Evolutionary conservation across 2,888 invertebrate genomes (phyloP), one percentile per base, ranked within the genome.

Genomic region (Siphonodentalium dalli): DNA sequence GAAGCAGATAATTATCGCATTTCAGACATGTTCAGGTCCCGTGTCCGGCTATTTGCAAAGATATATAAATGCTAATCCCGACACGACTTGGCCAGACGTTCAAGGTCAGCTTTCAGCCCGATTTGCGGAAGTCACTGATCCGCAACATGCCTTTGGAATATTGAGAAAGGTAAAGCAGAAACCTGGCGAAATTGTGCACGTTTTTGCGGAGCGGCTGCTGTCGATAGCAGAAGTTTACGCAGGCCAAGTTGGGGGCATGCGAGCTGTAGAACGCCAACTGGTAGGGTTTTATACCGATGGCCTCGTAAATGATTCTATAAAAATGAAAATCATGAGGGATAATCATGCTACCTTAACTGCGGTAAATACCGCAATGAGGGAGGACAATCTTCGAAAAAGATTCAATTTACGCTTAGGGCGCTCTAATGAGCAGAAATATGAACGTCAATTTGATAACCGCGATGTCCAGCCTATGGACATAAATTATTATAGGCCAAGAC

Each of bases 41-140:
- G 49, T 52, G 15, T 39, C 38, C 9, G 52, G 52, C 34, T 55
- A 49, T 34, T 27, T 59, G 1, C 39, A 54, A 23, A 11, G 59
- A 2, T 47, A 59, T 38, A n/a, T 52, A 2, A 41, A 34, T 27
- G 24, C 40, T 23, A 37, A 48, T 34, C 21, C 34, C 3, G 13
- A 23, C 3, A 11, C 24, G 21, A 24, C 21, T 20, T 52, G 47
- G 48, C 15, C 27, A 20, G 2, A 27, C 24, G 23, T 54, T 8
- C 47, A 48, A 33, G 9, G 6, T 2, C 45, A 44, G 23, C 15
- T 53, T 15, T 35, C 21, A 35, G 6, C 18, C 24, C 28, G 51
- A 11, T 57, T 61, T 38, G 54, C 29, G 11, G 54, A 54, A n/a
- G 40, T 61, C n/a, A 39, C 41, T 6, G 55, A 60, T 40, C 37